Evolutionary conservation across 92 coral and sea anemone species (phyloP), one percentile per base, ranked within the genome.

Genomic region (Heliopora coerulea): DNA sequence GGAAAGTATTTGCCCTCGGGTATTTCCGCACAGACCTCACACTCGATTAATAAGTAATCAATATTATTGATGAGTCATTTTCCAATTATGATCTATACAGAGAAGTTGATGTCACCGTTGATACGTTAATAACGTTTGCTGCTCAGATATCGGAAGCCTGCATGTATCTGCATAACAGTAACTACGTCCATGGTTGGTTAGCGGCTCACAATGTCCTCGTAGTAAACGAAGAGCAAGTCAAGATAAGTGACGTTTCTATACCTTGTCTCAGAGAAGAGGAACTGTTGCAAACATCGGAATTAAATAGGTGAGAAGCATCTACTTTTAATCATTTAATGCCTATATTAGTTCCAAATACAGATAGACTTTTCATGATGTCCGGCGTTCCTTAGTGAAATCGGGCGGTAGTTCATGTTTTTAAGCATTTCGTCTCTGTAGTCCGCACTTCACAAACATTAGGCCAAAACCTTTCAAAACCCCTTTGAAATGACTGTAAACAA

Each of bases 141-240:
- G 88, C 85, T 15, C 95, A 93, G 82, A 85, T 93, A 40, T 89
- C 98, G 0, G 95, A 90, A 65, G 98, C 96, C 29, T 90, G 91
- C 87, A 85, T 87, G 91, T 93, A 58, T 60, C 85, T 93, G 0
- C 91, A 93, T 59, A 68, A 68, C 18, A 75, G 90, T 90, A 66
- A 86, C 40, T 77, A 77, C 42, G 83, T 88, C 28, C 95, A 93
- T 70, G 98, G 98, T 7, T 88, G 91, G 28, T 88, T 93, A 7
- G 78, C 86, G 50, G 96, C 98, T 17, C 95, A 90, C 62, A 90
- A 87, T 59, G 90, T 93, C 10, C 61, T 93, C 32, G 89, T 93
- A 3, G 79, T 83, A 30, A 65, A 56, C 34, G 86, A 90, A 40
- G 91, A 86, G 10, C 60, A 50, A 7, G 85, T 90, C 25, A 93